Evolutionary conservation across 2,888 invertebrate genomes (phyloP).

Genomic region (Drosophila borborema): DNA sequence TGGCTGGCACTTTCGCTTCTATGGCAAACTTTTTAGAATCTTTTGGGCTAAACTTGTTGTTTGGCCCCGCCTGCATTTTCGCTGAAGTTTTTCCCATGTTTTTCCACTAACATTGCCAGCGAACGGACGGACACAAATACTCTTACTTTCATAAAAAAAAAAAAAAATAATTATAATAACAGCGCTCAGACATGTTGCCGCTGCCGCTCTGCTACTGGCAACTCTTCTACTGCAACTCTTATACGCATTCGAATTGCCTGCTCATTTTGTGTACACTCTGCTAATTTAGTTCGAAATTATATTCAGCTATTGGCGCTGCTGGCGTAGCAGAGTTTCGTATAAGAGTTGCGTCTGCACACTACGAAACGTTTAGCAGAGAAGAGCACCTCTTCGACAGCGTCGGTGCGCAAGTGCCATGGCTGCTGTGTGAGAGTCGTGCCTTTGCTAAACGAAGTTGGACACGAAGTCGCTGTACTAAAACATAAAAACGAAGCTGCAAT

Average conservation of each 20-base stretch:
- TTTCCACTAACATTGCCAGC: constrained; percentile 15
- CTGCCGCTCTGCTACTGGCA: constrained; percentile 13
- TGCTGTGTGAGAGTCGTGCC: constrained; percentile 56
- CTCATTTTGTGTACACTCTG: constrained; percentile 33
- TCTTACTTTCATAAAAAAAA: constrained; percentile 64
- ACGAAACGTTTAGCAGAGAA: constrained; percentile 49
- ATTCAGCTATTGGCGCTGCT: constrained; percentile 58
- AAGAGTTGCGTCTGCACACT: constrained; percentile 68
- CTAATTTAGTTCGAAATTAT: constrained; percentile 50
- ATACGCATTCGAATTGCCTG: background rate
- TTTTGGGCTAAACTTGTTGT: constrained; percentile 42
- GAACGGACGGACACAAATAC: constrained; percentile 35
- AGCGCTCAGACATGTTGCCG: constrained; percentile 56
- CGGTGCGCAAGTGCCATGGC: constrained; percentile 44
- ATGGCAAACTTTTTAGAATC: constrained; percentile 69
- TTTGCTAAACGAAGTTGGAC: constrained; percentile 20
- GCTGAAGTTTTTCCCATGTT: constrained; percentile 63
- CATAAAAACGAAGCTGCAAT: constrained; percentile 30
- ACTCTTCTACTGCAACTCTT: constrained; percentile 37
- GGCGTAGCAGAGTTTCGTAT: constrained; percentile 42
- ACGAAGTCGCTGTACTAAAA: constrained; percentile 57
- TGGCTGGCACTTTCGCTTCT: constrained; percentile 63
- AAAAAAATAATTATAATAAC: constrained; percentile 23
- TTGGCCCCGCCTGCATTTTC: constrained; percentile 49
- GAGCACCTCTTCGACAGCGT: constrained; percentile 28